phyloP scores from a whole-genome alignment of 2,888 invertebrate species.

The Amphipyra tragopoginis region DNA sequence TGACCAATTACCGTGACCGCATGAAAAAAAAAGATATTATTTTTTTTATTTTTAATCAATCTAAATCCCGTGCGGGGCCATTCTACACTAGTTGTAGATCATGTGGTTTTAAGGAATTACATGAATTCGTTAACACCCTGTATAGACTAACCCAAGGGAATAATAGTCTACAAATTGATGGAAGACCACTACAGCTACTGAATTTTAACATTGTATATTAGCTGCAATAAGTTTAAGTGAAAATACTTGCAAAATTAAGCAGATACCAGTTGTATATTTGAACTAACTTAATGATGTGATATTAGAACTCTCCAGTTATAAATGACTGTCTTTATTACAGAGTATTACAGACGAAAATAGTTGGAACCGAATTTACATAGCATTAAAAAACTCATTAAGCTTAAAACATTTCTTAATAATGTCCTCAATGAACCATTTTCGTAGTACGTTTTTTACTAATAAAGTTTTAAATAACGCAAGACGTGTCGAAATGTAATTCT shows the following conservation, averaged over 20 bases:
- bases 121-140: too few species aligned
- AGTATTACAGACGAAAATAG: conserved; percentile 39
- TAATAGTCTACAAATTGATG: too few species aligned
- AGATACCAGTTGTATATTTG: conserved; percentile 37
- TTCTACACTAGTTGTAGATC: too few species aligned
- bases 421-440: conserved; percentile 42
- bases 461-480: conserved; percentile 33
- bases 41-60: too few species aligned
- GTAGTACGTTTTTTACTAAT: conserved; percentile 37
- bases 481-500: conserved; percentile 27
- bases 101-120: too few species aligned
- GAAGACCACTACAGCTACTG: too few species aligned
- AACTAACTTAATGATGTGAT: conserved; percentile 44
- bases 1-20: too few species aligned
- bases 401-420: conserved; percentile 51
- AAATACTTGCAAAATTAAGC: conserved; percentile 38
- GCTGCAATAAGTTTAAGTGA: conserved; percentile 1
- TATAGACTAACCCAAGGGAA: too few species aligned
- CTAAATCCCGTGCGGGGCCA: too few species aligned
- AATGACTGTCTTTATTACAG: conserved; percentile 45
- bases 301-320: conserved; percentile 48
- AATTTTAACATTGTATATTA: not conserved
- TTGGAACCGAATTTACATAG: conserved; percentile 45
- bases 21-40: too few species aligned
- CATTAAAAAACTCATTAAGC: conserved; percentile 50